phyloP scores from a whole-genome alignment of 2,888 invertebrate genomes.

The Pomacea canaliculata region DNA sequence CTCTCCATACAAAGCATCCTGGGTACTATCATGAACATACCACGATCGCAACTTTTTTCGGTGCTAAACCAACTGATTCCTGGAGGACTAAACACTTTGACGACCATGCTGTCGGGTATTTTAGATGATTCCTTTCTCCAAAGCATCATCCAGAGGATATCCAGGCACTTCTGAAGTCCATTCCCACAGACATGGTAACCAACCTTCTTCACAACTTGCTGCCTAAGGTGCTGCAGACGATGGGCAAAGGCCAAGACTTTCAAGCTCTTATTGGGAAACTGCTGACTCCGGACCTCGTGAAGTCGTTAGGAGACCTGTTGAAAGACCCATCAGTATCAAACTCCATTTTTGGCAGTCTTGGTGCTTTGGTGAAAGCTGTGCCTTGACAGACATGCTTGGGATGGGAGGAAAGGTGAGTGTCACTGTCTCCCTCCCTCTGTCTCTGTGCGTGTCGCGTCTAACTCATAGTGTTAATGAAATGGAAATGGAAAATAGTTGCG shows the following conservation, averaged over 20 bases:
- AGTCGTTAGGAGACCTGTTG: no score
- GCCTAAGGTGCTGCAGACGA: slow-evolving; percentile 4
- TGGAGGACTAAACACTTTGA: background rate
- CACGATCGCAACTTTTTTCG: background rate
- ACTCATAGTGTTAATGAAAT: no score
- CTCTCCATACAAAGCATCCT: background rate
- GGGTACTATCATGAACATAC: background rate
- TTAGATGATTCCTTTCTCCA: no score
- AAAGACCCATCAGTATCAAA: no score
- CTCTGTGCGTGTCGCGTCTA: no score
- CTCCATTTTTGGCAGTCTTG: no score
- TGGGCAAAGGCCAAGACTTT: background rate
- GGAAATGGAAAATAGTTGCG: no score
- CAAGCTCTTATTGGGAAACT: background rate
- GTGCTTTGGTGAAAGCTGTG: background rate
- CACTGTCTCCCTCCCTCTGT: background rate
- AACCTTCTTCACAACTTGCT: background rate
- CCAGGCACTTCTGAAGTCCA: background rate
- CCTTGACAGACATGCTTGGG: background rate
- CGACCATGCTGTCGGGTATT: background rate
- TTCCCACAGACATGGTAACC: slow-evolving; percentile 1
- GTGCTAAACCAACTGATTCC: background rate
- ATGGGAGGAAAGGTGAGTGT: slow-evolving; percentile 4
- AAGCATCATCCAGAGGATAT: slow-evolving; percentile 5
- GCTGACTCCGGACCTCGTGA: background rate